Conservation (phyloP, 2,797 vertebrate genomes). For the Sardinella longiceps region DNA sequence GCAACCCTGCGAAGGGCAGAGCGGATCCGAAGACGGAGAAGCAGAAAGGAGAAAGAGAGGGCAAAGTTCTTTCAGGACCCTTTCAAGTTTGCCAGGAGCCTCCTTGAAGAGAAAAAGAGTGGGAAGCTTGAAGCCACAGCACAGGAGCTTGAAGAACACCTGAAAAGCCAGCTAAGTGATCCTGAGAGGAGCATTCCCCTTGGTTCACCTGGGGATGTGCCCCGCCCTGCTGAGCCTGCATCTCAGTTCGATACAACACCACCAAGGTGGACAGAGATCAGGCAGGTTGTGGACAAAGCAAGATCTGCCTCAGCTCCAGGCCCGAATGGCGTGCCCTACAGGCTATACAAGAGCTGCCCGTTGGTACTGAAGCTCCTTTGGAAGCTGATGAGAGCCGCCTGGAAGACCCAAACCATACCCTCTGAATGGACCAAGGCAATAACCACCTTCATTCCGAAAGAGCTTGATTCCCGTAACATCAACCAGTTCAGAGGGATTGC, state of each 20-base stretch:
- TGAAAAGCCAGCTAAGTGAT: conserved; percentile 1
- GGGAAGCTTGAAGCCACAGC: conserved; percentile 4
- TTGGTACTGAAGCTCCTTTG: conserved; percentile 28
- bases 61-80: conserved; percentile 12
- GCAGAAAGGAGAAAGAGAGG: conserved; percentile 15
- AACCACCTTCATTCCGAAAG: conserved; percentile 36
- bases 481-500: conserved; percentile 21
- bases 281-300: neutral
- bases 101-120: conserved; percentile 28
- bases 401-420: conserved; percentile 39
- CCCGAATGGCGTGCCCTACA: conserved; percentile 19
- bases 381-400: conserved; percentile 29
- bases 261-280: neutral
- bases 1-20: neutral
- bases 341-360: conserved; percentile 31
- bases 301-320: conserved; percentile 22
- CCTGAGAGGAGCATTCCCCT: neutral
- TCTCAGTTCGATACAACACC: neutral
- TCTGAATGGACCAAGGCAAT: conserved; percentile 38
- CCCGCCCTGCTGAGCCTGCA: neutral
- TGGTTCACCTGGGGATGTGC: conserved; percentile 1
- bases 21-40: neutral
- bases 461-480: conserved; percentile 28
- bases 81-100: conserved; percentile 19
- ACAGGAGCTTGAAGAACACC: conserved; percentile 24